A percentile compares a stretch with the other conserved stretches of the same genome.
These are phyloP conservation scores for Manduca sexta DNA, from an alignment of 1,140 invertebrate species.

Conservation along the genomic window DNA sequence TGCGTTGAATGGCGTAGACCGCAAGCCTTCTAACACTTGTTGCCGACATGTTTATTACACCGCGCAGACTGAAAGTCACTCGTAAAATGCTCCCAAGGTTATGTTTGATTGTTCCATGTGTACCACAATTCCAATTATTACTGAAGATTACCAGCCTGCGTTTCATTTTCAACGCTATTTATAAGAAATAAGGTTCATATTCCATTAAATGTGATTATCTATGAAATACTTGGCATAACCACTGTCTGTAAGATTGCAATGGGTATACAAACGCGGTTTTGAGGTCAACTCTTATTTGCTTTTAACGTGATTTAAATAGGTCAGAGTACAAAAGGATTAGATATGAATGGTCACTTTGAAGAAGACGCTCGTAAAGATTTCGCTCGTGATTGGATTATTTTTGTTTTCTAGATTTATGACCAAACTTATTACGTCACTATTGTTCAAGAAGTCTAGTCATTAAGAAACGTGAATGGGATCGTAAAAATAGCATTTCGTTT, in stretches of 20 bases:
- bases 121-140: slow-evolving; percentile 21
- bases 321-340: slow-evolving; percentile 44
- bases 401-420: slow-evolving; percentile 1
- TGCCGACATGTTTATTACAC: slow-evolving; percentile 45
- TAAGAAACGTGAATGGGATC: too few species aligned
- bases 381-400: neutral
- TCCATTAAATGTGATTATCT: neutral
- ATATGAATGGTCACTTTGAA: slow-evolving; percentile 16
- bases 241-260: slow-evolving; percentile 19
- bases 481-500: too few species aligned
- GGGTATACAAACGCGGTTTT: slow-evolving; percentile 46
- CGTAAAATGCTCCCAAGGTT: slow-evolving; percentile 57
- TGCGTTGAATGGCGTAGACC: slow-evolving; percentile 30
- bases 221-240: slow-evolving; percentile 13
- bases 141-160: slow-evolving; percentile 17
- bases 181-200: neutral
- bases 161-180: too few species aligned
- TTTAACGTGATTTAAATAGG: slow-evolving; percentile 49
- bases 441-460: too few species aligned
- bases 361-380: slow-evolving; percentile 3
- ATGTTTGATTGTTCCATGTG: slow-evolving; percentile 51
- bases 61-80: slow-evolving; percentile 32
- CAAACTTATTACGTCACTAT: neutral
- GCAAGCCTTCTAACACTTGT: slow-evolving; percentile 31
- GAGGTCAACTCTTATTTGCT: slow-evolving; percentile 46